Evolutionary conservation across 2,888 invertebrate species (phyloP).

Genomic region (Netelia melanura): DNA sequence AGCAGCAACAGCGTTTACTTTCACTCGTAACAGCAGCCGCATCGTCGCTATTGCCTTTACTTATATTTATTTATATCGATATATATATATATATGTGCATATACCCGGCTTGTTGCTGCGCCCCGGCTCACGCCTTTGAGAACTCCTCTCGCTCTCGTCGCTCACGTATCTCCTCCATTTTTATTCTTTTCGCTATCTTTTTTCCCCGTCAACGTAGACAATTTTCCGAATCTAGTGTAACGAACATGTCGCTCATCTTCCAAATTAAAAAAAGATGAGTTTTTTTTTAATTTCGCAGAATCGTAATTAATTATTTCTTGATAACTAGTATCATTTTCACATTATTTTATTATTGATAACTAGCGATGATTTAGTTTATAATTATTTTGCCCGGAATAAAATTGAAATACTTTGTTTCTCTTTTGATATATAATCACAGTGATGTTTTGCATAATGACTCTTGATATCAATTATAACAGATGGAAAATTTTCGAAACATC

Average conservation of each 20-base stretch:
- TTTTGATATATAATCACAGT: background rate
- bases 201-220: background rate
- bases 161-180: background rate
- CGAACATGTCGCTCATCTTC: background rate
- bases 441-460: no score
- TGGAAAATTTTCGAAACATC: no score
- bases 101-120: constrained; percentile 15
- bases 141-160: constrained; percentile 43
- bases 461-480: no score
- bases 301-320: no score
- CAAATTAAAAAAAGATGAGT: no score
- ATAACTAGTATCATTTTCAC: no score
- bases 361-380: background rate
- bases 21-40: constrained; percentile 76
- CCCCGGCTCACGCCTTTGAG: constrained; percentile 51
- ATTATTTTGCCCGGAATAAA: background rate
- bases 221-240: background rate
- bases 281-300: no score
- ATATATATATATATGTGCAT: constrained; percentile 7
- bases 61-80: constrained; percentile 3
- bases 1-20: constrained; percentile 75
- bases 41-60: constrained; percentile 57
- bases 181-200: constrained; percentile 15
- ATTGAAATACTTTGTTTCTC: background rate
- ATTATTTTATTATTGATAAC: background rate